These are phyloP conservation scores for Drosophila ochracea DNA, from an alignment of 2,888 invertebrate genomes.

Conservation along the genomic window DNA sequence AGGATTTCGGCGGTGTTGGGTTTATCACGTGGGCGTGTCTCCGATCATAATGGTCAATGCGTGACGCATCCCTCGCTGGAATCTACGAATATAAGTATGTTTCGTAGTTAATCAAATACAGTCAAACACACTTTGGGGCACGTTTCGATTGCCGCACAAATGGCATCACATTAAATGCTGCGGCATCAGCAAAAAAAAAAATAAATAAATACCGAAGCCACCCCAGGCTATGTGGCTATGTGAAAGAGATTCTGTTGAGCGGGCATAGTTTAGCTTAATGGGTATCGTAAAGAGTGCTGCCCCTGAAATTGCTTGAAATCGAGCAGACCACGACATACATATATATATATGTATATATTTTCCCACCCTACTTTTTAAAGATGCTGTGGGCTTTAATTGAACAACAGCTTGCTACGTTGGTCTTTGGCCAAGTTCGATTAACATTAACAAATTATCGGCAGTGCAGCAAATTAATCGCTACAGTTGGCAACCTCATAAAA, in stretches of 20 bases:
- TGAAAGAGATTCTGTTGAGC: constrained; percentile 11
- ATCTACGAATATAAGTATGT: constrained; percentile 3
- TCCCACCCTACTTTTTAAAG: constrained; percentile 71
- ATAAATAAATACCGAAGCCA: neutral
- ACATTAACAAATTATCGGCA: constrained; percentile 76
- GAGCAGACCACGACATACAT: constrained; percentile 10
- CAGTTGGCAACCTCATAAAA: constrained; percentile 32
- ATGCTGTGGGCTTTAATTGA: constrained; percentile 51
- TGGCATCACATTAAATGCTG: constrained; percentile 69
- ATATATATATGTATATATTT: constrained; percentile 6
- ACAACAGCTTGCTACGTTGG: constrained; percentile 43
- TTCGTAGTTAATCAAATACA: constrained; percentile 56
- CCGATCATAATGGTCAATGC: constrained; percentile 59
- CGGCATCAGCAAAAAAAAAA: constrained; percentile 53
- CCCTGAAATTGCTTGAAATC: constrained; percentile 43
- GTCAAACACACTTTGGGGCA: constrained; percentile 34
- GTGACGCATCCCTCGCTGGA: constrained; percentile 42
- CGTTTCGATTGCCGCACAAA: constrained; percentile 51
- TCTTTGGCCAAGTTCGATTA: constrained; percentile 50
- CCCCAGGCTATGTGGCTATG: constrained; percentile 11
- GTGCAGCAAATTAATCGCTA: constrained; percentile 72
- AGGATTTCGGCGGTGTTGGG: constrained; percentile 26
- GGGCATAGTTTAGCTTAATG: constrained; percentile 79
- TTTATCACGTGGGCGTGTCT: constrained; percentile 62
- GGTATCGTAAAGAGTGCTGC: constrained; percentile 65